Conservation (phyloP, 2,113 vertebrate species). For the Saimiri boliviensis region DNA sequence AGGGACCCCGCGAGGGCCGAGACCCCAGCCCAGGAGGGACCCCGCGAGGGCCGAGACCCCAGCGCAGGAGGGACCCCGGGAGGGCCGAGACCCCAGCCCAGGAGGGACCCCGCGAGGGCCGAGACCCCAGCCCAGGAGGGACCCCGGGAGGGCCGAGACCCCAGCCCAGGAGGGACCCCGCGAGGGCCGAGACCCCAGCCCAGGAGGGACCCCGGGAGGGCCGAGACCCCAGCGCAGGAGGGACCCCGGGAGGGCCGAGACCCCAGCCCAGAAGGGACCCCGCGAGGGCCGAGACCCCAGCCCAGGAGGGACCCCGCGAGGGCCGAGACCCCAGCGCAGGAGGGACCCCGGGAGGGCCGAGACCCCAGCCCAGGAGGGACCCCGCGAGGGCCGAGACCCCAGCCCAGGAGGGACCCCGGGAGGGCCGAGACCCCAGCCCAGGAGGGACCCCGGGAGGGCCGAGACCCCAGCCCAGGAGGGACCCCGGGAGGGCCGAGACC, state of each 20-base stretch:
- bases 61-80: not conserved
- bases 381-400: not conserved
- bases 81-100: not conserved
- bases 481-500: not conserved
- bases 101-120: not conserved
- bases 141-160: not conserved
- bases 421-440: accelerated
- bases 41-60: not conserved
- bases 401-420: not conserved
- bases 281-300: accelerated
- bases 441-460: not conserved
- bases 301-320: too few species aligned
- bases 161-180: not conserved
- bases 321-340: too few species aligned
- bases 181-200: not conserved
- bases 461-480: not conserved
- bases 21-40: not conserved
- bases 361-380: not conserved
- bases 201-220: not conserved
- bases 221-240: not conserved
- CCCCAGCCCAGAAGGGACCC: not conserved
- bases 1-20: not conserved
- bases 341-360: not conserved
- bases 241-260: not conserved
- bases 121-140: not conserved